These are phyloP conservation scores for Brachyistius frenatus DNA, from an alignment of 2,113 vertebrate species.

Conservation along the genomic window DNA sequence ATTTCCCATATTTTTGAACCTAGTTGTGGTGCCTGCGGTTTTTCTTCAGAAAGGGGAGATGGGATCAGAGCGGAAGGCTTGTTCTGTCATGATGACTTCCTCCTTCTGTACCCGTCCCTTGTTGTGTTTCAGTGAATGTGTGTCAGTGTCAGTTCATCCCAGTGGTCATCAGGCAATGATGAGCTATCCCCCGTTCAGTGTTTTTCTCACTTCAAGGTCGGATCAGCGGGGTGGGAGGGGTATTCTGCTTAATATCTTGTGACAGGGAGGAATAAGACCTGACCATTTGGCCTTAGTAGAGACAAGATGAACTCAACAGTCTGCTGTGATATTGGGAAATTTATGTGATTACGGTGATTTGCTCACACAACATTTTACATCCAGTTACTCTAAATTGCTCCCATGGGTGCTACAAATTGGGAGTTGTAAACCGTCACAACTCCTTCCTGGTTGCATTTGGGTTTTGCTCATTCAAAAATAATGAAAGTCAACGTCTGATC, in stretches of 20 bases:
- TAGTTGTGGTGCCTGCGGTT: conserved; percentile 48
- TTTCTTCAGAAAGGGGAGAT: not conserved
- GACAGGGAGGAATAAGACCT: conserved; percentile 47
- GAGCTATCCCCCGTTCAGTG: conserved; percentile 8
- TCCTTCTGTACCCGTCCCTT: not conserved
- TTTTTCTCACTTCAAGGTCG: conserved; percentile 6
- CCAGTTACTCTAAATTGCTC: conserved; percentile 18
- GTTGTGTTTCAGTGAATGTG: conserved; percentile 42
- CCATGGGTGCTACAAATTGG: conserved; percentile 13
- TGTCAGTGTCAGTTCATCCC: conserved; percentile 34
- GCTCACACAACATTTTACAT: conserved; percentile 34
- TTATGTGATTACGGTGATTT: conserved; percentile 23
- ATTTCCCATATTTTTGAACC: conserved; percentile 58
- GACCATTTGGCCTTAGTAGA: conserved; percentile 37
- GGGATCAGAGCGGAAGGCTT: not conserved
- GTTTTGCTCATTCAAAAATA: conserved; percentile 5
- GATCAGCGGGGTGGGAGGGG: conserved; percentile 13
- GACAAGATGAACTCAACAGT: conserved; percentile 24
- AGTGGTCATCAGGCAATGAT: conserved; percentile 34
- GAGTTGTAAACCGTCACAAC: conserved; percentile 3
- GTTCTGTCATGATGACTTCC: conserved; percentile 19
- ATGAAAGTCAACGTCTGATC: conserved; percentile 9
- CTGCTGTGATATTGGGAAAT: conserved; percentile 22
- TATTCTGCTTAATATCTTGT: conserved; percentile 21
- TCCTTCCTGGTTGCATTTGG: conserved; percentile 3